Conservation (phyloP, 1,140 invertebrate species). For the Galleria mellonella region DNA sequence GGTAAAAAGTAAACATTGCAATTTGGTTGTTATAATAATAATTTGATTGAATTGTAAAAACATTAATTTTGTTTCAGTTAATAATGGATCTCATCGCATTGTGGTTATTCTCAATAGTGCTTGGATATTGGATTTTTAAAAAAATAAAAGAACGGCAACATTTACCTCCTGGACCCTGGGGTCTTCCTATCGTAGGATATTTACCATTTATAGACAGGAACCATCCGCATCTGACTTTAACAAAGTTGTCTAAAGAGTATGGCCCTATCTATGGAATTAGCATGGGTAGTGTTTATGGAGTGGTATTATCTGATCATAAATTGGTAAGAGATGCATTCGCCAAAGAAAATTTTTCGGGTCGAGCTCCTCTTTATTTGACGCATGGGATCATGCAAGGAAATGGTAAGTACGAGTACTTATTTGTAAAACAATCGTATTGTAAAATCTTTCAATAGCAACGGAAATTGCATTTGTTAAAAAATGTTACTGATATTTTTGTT, state of each 20-base stretch:
- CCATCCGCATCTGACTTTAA: slow-evolving; percentile 82
- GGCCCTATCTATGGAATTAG: slow-evolving; percentile 82
- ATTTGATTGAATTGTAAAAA: too few species aligned
- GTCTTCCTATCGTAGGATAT: slow-evolving; percentile 86
- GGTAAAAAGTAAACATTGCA: not conserved
- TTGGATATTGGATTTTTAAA: slow-evolving; percentile 58
- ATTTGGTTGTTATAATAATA: not conserved
- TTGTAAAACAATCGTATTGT: slow-evolving; percentile 1
- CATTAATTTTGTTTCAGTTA: slow-evolving; percentile 36
- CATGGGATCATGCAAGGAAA: slow-evolving; percentile 91
- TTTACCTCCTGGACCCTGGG: slow-evolving; percentile 85
- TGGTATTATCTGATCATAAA: slow-evolving; percentile 83
- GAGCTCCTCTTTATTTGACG: slow-evolving; percentile 87
- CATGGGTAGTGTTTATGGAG: slow-evolving; percentile 83
- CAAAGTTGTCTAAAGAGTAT: slow-evolving; percentile 78
- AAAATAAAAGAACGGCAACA: slow-evolving; percentile 52
- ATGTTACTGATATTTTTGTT: too few species aligned
- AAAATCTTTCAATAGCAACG: too few species aligned
- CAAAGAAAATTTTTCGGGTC: slow-evolving; percentile 80
- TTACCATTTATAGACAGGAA: slow-evolving; percentile 80
- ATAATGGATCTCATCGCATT: slow-evolving; percentile 53
- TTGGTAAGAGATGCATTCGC: slow-evolving; percentile 81
- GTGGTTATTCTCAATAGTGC: slow-evolving; percentile 45
- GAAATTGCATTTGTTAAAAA: too few species aligned
- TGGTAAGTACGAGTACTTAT: slow-evolving; percentile 76